Conservation (phyloP, 30 jellyfish, hydroid and myxozoan species). For the Pelagia noctiluca region DNA sequence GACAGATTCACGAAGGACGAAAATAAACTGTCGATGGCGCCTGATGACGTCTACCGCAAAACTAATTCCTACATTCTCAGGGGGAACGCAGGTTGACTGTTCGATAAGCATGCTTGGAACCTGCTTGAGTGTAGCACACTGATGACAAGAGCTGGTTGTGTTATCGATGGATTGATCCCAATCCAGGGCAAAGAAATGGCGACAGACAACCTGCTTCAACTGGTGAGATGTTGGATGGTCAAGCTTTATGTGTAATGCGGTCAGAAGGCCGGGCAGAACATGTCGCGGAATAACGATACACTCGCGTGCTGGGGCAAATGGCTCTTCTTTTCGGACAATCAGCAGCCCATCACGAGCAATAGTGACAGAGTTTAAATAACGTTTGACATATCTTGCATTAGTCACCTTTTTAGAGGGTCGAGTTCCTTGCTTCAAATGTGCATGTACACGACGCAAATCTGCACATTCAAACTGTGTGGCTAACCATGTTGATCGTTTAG, state of each 20-base stretch:
- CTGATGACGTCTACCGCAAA: slow-evolving; percentile 58
- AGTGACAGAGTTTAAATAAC: too few species aligned
- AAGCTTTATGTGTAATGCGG: slow-evolving; percentile 52
- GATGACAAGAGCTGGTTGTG: too few species aligned
- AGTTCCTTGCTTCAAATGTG: too few species aligned
- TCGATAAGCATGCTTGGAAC: slow-evolving; percentile 3
- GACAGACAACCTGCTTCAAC: slow-evolving; percentile 18
- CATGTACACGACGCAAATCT: neutral
- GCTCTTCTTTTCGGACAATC: too few species aligned
- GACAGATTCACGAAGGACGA: slow-evolving; percentile 33
- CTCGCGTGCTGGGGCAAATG: slow-evolving; percentile 9
- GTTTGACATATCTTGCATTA: too few species aligned
- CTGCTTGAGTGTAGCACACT: too few species aligned
- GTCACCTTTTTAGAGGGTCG: too few species aligned
- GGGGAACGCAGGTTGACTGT: slow-evolving; percentile 26
- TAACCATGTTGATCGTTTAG: neutral
- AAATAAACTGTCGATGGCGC: too few species aligned
- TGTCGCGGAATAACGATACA: slow-evolving; percentile 39
- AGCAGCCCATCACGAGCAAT: too few species aligned
- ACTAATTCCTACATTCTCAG: slow-evolving; percentile 32
- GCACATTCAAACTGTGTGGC: neutral
- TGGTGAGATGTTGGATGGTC: slow-evolving; percentile 55
- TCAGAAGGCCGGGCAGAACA: slow-evolving; percentile 43
- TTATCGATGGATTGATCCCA: slow-evolving; percentile 21
- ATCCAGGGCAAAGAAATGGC: slow-evolving; percentile 55